Evolutionary conservation across 1,140 invertebrate genomes (phyloP).

Genomic region (Drosophila oshimai): DNA sequence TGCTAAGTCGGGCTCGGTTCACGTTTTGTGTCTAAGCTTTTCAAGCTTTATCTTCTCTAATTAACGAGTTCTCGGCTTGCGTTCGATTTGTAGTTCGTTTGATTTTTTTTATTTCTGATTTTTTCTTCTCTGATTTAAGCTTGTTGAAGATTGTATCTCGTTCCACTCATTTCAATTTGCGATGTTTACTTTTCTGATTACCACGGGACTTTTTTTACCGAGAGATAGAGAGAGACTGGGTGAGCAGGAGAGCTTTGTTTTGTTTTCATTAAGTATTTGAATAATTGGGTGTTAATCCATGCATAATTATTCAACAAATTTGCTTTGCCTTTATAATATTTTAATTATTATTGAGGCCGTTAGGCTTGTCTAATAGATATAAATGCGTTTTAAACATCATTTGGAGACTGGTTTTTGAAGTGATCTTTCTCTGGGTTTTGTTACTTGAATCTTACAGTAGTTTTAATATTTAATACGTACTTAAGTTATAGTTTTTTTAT

Average conservation of each 20-base stretch:
- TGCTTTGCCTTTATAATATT: slow-evolving; percentile 7
- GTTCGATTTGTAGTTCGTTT: slow-evolving; percentile 19
- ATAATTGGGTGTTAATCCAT: slow-evolving; percentile 48
- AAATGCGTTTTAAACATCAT: not conserved
- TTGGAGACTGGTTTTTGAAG: not conserved
- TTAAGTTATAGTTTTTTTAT: too few relatives aligned
- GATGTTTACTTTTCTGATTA: slow-evolving; percentile 53
- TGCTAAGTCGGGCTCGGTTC: slow-evolving; percentile 18
- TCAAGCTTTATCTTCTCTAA: slow-evolving; percentile 42
- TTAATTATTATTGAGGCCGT: slow-evolving; percentile 7
- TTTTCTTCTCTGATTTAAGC: slow-evolving; percentile 23
- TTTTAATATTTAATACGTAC: too few relatives aligned
- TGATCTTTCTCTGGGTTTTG: not conserved
- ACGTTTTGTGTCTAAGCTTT: slow-evolving; percentile 39
- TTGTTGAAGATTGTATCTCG: slow-evolving; percentile 39
- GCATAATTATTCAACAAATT: slow-evolving; percentile 34
- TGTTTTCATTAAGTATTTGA: slow-evolving; percentile 41
- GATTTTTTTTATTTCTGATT: not conserved
- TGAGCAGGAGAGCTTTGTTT: slow-evolving; percentile 32
- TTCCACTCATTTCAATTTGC: slow-evolving; percentile 35
- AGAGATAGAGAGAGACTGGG: not conserved
- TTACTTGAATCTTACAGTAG: not conserved
- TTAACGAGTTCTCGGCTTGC: slow-evolving; percentile 50
- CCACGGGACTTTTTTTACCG: slow-evolving; percentile 9
- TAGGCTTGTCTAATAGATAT: not conserved